Evolutionary conservation across 1,140 invertebrate species (phyloP).

Genomic region (Drosophila tristis): DNA sequence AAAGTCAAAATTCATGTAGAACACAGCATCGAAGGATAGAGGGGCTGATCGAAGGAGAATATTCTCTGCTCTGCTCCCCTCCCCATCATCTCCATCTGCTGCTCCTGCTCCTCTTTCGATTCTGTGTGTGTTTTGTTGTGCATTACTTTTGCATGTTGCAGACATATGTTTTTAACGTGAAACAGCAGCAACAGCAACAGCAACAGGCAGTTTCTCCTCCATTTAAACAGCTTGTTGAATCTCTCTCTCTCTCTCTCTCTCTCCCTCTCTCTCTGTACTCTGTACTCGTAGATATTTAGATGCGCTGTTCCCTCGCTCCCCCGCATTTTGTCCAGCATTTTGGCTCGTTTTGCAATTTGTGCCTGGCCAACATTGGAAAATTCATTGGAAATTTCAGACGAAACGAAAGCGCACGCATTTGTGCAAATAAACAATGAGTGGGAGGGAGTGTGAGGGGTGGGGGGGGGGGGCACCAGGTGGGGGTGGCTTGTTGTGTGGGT

Average conservation of each 20-base stretch:
- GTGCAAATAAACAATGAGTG: conserved; percentile 74
- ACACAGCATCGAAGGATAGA: conserved; percentile 7
- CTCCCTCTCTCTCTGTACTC: neutral
- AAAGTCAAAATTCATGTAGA: conserved; percentile 80
- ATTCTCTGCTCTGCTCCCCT: no score
- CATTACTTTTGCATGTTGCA: conserved; percentile 83
- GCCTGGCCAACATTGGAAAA: conserved; percentile 48
- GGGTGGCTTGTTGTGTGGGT: conserved; percentile 16
- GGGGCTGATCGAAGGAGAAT: neutral
- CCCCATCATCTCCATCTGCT: no score
- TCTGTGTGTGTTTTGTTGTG: conserved; percentile 52
- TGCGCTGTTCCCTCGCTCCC: conserved; percentile 18
- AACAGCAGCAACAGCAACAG: conserved; percentile 38
- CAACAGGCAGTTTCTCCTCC: conserved; percentile 63
- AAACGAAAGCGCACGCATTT: conserved; percentile 76
- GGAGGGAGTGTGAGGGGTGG: neutral
- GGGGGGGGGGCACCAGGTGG: conserved; percentile 22
- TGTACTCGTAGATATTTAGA: conserved; percentile 4
- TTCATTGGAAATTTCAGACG: conserved; percentile 67
- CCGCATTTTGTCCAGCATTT: conserved; percentile 55
- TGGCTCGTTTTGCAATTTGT: conserved; percentile 54
- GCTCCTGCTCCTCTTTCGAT: neutral
- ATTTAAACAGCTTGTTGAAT: conserved; percentile 15
- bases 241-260: neutral
- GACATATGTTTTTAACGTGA: conserved; percentile 65